Evolutionary conservation across 1,140 invertebrate species (phyloP).

Genomic region (Drosophila aff.): DNA sequence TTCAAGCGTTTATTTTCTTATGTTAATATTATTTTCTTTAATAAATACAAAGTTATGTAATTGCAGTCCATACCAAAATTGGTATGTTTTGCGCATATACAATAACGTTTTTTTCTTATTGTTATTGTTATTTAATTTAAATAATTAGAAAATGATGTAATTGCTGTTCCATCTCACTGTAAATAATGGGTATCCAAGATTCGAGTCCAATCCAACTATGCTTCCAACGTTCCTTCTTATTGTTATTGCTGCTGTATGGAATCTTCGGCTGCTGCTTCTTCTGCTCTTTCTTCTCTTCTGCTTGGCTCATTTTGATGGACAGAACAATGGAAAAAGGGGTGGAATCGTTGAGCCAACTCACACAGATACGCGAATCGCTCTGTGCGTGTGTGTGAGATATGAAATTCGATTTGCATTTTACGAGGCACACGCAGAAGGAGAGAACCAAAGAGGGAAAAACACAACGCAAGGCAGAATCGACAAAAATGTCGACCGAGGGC

Average conservation of each 20-base stretch:
- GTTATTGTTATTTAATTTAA: too few species aligned
- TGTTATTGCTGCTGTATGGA: slow-evolving; percentile 28
- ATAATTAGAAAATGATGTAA: too few species aligned
- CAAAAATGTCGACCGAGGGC: slow-evolving; percentile 76
- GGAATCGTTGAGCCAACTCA: slow-evolving; percentile 66
- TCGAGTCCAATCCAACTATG: neutral
- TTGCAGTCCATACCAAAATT: too few species aligned
- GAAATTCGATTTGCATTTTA: slow-evolving; percentile 84
- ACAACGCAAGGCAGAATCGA: slow-evolving; percentile 70
- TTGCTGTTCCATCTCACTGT: too few species aligned
- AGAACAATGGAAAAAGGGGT: slow-evolving; percentile 84
- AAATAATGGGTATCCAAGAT: neutral
- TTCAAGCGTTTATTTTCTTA: neutral
- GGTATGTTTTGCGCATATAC: too few species aligned
- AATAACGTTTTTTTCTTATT: too few species aligned
- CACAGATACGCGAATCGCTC: slow-evolving; percentile 23
- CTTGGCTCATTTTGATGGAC: slow-evolving; percentile 72
- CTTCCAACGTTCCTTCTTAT: neutral
- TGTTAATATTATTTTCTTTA: too few species aligned
- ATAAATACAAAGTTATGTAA: too few species aligned
- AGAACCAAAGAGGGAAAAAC: neutral
- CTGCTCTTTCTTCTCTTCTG: slow-evolving; percentile 20
- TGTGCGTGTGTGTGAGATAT: slow-evolving; percentile 55
- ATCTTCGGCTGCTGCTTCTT: slow-evolving; percentile 35
- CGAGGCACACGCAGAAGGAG: slow-evolving; percentile 44